Evolutionary conservation across 2,888 invertebrate species (phyloP), one percentile per base, ranked within the genome.

Genomic region (Meloe dianella): DNA sequence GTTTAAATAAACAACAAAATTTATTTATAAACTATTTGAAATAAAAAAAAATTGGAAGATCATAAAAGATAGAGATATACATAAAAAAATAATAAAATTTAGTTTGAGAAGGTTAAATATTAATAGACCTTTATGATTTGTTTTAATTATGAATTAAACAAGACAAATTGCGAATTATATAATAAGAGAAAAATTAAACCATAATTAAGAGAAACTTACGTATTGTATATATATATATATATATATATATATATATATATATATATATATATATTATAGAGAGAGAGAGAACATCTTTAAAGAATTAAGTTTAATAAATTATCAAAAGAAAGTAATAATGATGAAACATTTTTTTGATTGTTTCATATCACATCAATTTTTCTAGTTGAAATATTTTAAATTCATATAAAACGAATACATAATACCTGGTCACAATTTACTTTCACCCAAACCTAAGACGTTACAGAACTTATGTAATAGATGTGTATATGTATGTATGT

Each of bases 381-480:
- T 47, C 47, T 54, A 62, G 30, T 59, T 51, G 66, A 35, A 59
- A 58, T 62, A 62, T 62, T 66, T 66, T 62, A 35, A 59, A 35
- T 54, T 61, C 57, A 57, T 56, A 57, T 24, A 64, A 64, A n/a
- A 59, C 63, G 67, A 65, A 72, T 70, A 69, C 71, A 74, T 73
- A 74, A 71, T 73, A 72, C 63, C 47, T 67, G 69, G 66, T 63
- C 64, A 66, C 65, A 71, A 69, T 66, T 74, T 78, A 81, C 80
- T 81, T 81, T 80, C 81, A 80, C 81, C 79, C 68, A 78, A 79
- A 78, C 78, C 78, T 79, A 80, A 81, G 81, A 80, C 79, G 79
- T 79, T 81, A 77, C 77, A 73, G 41, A 67, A 73, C 71, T 80
- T 80, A 80, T 77, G 76, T 79, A 80, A 80, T 75, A 77, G 71